Conservation (phyloP, 1,140 invertebrate species). For the Galendromus occidentalis region DNA sequence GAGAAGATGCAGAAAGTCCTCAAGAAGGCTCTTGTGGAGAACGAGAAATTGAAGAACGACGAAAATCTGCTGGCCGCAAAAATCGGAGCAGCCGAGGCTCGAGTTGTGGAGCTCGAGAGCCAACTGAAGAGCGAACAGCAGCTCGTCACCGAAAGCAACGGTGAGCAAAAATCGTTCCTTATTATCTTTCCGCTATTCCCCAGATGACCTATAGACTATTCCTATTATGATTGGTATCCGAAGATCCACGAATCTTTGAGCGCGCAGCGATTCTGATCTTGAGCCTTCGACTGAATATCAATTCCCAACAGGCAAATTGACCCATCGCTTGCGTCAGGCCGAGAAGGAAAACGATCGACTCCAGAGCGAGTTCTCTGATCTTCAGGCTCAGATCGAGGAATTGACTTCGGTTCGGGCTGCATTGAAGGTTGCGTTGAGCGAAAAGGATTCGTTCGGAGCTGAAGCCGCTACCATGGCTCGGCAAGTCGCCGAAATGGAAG, state of each 20-base stretch:
- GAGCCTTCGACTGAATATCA: too few relatives aligned
- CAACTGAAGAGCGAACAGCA: not conserved
- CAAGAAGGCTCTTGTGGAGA: not conserved
- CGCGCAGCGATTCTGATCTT: too few relatives aligned
- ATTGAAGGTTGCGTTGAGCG: not conserved
- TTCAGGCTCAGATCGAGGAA: not conserved
- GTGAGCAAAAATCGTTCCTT: too few relatives aligned
- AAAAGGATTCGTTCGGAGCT: not conserved
- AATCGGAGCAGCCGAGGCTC: not conserved
- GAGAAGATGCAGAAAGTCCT: constrained; percentile 7
- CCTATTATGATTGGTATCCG: too few relatives aligned
- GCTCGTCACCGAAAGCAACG: not conserved
- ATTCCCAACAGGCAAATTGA: not conserved
- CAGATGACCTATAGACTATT: too few relatives aligned
- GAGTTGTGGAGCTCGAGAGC: not conserved
- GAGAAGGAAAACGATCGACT: not conserved
- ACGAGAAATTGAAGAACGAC: not conserved
- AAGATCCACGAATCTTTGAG: too few relatives aligned
- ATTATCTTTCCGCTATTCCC: too few relatives aligned
- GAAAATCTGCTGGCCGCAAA: not conserved
- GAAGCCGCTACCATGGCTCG: not conserved
- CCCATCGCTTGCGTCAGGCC: not conserved
- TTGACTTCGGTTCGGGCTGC: not conserved
- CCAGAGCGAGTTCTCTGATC: not conserved
- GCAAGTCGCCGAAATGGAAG: not conserved